Percentiles rank a stretch among this genome's conserved stretches.
phyloP scores from a whole-genome alignment of 2,113 vertebrate genomes.

The Telmatochromis brichardi region DNA sequence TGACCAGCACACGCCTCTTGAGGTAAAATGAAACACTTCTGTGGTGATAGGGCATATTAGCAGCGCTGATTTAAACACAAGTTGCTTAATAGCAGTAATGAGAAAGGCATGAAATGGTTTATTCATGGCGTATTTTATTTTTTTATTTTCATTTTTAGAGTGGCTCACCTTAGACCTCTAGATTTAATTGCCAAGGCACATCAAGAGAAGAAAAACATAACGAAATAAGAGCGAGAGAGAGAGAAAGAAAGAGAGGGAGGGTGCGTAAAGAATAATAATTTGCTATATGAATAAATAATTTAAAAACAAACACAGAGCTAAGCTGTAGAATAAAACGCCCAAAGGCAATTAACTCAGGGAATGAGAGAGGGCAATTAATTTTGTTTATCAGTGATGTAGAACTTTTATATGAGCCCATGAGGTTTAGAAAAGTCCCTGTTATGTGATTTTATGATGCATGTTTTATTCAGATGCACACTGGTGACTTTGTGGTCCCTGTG shows the following conservation, averaged over 20 bases:
- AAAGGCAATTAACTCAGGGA: conserved; percentile 43
- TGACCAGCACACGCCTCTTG: neutral
- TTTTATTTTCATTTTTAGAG: neutral
- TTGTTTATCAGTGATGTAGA: conserved; percentile 39
- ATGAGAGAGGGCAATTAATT: conserved; percentile 49
- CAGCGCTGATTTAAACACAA: neutral
- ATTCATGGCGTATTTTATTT: conserved; percentile 22
- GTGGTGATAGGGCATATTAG: neutral
- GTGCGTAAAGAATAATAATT: conserved; percentile 25
- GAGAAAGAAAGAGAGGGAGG: neutral
- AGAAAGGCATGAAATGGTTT: conserved; percentile 26
- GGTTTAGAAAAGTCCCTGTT: neutral
- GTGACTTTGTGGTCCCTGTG: neutral
- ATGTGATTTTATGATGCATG: conserved; percentile 12
- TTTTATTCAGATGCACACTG: conserved; percentile 17
- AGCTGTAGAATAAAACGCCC: conserved; percentile 10
- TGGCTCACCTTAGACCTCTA: conserved; percentile 32
- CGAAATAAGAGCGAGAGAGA: neutral
- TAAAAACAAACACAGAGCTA: conserved; percentile 24
- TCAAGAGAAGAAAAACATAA: neutral
- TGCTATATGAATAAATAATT: conserved; percentile 48
- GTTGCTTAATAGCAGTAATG: conserved; percentile 3
- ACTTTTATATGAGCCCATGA: neutral
- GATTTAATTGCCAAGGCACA: neutral
- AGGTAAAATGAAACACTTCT: neutral